Percentiles rank a stretch among this genome's conserved stretches.
These are phyloP conservation scores for Erethizon dorsatum DNA, from an alignment of 2,797 vertebrate genomes.

Conservation along the genomic window DNA sequence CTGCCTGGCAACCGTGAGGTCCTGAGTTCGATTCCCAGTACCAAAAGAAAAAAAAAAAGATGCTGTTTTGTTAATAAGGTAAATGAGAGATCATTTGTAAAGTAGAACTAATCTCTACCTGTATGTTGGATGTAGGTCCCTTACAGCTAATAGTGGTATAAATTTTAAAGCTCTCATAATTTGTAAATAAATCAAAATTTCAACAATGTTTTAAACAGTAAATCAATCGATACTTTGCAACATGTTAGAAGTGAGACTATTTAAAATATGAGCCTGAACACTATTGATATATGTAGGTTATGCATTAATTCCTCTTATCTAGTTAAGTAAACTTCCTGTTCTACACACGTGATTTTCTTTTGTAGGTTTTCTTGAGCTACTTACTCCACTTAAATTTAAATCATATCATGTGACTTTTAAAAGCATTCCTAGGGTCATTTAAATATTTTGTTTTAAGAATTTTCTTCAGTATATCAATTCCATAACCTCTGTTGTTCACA, in stretches of 20 bases:
- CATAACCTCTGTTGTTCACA: neutral
- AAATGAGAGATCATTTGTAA: neutral
- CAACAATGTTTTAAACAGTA: neutral
- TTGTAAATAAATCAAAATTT: conserved; percentile 2
- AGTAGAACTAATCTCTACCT: neutral
- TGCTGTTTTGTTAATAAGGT: no score
- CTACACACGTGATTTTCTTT: neutral
- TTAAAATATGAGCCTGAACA: neutral
- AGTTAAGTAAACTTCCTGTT: conserved; percentile 4
- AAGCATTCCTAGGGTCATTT: neutral
- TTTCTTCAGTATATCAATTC: neutral
- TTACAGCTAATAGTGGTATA: neutral
- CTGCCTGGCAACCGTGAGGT: no score
- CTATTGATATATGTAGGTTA: neutral
- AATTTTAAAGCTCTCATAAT: neutral
- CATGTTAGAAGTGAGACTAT: neutral
- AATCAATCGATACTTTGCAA: neutral
- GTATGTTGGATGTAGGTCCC: neutral
- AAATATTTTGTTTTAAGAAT: conserved; percentile 10
- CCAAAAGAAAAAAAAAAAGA: no score
- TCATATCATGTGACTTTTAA: conserved; percentile 2
- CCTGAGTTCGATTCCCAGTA: no score
- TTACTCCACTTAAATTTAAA: conserved; percentile 33
- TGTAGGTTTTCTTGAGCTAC: conserved; percentile 6
- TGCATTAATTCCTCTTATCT: neutral